Conservation (phyloP, 92 coral and sea anemone species). For the Paragorgia papillata region DNA sequence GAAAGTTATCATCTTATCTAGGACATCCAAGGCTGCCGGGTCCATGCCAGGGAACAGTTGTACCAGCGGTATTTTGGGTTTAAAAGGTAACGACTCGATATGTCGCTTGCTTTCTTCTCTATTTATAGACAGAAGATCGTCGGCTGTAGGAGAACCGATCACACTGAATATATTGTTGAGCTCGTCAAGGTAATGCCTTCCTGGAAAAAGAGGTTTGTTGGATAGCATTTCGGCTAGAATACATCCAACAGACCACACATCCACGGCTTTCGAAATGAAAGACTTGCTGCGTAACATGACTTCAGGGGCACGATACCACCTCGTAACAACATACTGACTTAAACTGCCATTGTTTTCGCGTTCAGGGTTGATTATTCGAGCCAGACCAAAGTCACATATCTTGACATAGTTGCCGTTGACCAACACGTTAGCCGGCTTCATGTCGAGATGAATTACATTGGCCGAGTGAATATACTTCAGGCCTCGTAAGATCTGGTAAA, state of each 20-base stretch:
- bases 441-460: slow-evolving; percentile 32
- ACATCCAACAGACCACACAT: slow-evolving; percentile 45
- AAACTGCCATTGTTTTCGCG: not conserved
- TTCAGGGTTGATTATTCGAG: slow-evolving; percentile 14
- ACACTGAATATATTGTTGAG: slow-evolving; percentile 26
- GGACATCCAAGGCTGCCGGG: slow-evolving; percentile 34
- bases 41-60: slow-evolving; percentile 28
- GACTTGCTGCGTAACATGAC: slow-evolving; percentile 18
- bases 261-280: slow-evolving; percentile 31
- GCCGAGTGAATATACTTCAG: slow-evolving; percentile 43
- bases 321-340: slow-evolving; percentile 28
- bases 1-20: slow-evolving; percentile 36
- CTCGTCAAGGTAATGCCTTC: slow-evolving; percentile 37
- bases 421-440: slow-evolving; percentile 34
- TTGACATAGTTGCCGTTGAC: slow-evolving; percentile 29
- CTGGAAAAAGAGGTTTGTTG: slow-evolving; percentile 11
- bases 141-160: slow-evolving; percentile 32
- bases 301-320: slow-evolving; percentile 46
- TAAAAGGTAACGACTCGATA: not conserved
- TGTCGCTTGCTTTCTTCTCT: slow-evolving; percentile 16
- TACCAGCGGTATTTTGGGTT: slow-evolving; percentile 10
- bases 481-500: slow-evolving; percentile 44
- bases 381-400: slow-evolving; percentile 45
- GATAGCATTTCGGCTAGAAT: slow-evolving; percentile 45
- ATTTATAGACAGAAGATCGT: slow-evolving; percentile 5